Evolutionary conservation across 2,888 invertebrate species (phyloP), one percentile per base, ranked within the genome.

Genomic region (Pharmacophagus antenor): DNA sequence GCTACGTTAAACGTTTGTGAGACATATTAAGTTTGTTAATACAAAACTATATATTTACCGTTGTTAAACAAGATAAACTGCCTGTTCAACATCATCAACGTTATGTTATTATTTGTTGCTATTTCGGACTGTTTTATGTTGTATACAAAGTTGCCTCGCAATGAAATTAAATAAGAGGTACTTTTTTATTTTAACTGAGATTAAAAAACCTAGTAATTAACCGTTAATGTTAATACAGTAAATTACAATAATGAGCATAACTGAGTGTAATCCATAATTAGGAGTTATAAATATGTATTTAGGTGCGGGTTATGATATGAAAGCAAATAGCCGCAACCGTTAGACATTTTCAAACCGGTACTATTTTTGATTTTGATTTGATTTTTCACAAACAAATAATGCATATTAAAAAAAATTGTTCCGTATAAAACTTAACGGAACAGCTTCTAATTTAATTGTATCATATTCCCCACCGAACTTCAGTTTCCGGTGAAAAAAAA

Each of bases 271-370:
- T 62, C 44, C 53, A 61, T 64, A 63, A 64, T 61, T 62, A 54
- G 60, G 58, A 54, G 42, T 47, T 57, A 62, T 65, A 64, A 62
- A 62, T 63, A 65, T 67, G 63, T 56, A 64, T 64, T 62, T 57
- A 58, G 62, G 64, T 48, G 60, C 64, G 63, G 56, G 48, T 27
- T 46, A 55, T 60, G 48, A 61, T n/a, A n/a, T n/a, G n/a, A 63
- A 60, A 56, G 61, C 50, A 48, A 58, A 62, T 52, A 59, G 17
- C 25, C 37, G 21, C 44, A 18, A 54, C 58, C 54, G 54, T 55
- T 54, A 48, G 56, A 47, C 47, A 63, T 62, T 64, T 67, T 67
- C 64, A 48, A 61, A 62, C 49, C 62, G 55, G 65, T 63, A 62
- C 58, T 62, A 64, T 65, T 62, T 61, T 55, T 62, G 64, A 44